Conservation (phyloP, 2,113 vertebrate genomes). For the Anoplopoma fimbria region DNA sequence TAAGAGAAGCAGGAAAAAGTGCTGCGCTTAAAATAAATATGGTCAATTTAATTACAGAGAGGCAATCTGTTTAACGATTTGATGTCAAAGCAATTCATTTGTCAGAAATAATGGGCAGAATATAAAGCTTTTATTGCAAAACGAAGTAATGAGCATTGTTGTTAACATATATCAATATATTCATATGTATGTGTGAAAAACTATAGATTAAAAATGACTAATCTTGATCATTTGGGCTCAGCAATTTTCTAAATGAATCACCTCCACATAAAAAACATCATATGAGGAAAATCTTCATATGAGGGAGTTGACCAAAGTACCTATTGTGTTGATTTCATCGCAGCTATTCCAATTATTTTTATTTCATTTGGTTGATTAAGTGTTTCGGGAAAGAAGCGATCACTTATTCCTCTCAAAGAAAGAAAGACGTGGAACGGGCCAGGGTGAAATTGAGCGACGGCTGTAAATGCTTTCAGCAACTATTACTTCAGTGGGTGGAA, state of each 20-base stretch:
- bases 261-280: neutral
- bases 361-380: slow-evolving; percentile 42
- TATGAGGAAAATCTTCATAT: neutral
- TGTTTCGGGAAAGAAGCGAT: slow-evolving; percentile 12
- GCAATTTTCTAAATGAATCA: slow-evolving; percentile 8
- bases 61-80: neutral
- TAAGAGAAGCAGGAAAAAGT: neutral
- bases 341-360: neutral
- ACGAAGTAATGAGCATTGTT: neutral
- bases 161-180: neutral
- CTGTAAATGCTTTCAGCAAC: slow-evolving; percentile 85
- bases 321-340: neutral
- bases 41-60: neutral
- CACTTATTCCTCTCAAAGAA: slow-evolving; percentile 57
- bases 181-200: neutral
- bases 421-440: slow-evolving; percentile 46
- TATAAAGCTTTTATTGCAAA: neutral
- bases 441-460: slow-evolving; percentile 76
- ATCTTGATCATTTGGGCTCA: neutral
- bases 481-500: slow-evolving; percentile 84
- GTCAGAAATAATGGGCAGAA: neutral
- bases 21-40: neutral
- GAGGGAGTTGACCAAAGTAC: neutral
- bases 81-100: neutral
- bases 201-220: neutral